Evolutionary conservation across 2,113 vertebrate genomes (phyloP), one percentile per base, ranked within the genome.

Genomic region (Setophaga kirtlandii): DNA sequence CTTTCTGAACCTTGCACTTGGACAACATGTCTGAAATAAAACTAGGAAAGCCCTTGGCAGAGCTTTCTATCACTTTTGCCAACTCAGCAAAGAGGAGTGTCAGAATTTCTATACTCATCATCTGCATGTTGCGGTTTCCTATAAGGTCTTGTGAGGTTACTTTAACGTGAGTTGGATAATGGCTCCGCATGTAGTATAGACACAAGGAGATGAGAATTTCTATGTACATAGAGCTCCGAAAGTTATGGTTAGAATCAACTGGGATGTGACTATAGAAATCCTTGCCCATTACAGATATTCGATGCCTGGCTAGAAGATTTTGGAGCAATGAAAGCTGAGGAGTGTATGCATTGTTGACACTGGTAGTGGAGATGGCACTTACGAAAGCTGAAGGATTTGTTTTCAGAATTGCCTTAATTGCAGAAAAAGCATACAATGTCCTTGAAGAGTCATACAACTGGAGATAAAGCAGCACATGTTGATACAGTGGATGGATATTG

Each of bases 1-100:
- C 99, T 69, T 99, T 99, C 97, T 99, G 99, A 93, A 99, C 99
- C 95, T 99, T 99, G 97, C 99, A 99, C 92, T 99, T 99, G 15
- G 99, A 99, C 68, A 99, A 97, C 97, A 99, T 99, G 35, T 99
- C 99, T 0, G 99, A 99, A 96, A 99, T 99, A 91, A 99, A 99
- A 95, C 99, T 99, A 59, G 99, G 99, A 70, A 99, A 99, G 53
- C 99, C 99, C 92, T 99, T 99, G 4, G 99, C 99, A 14, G 99
- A 99, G 89, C 98, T 99, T 59, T 99, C 99, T 15, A 98, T 99
- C 82, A 99, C 99, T 97, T 99, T 99, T 71, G 98, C 97, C n/a
- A 99, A 84, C 94, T 99, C 99, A 6, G 98, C 98, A 95, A 99
- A 99, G 25, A 99, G 99, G 27, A 99, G 98, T 0, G 99, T 99